Conservation (phyloP, 2,888 invertebrate species). For the Brachylomia viminalis region DNA sequence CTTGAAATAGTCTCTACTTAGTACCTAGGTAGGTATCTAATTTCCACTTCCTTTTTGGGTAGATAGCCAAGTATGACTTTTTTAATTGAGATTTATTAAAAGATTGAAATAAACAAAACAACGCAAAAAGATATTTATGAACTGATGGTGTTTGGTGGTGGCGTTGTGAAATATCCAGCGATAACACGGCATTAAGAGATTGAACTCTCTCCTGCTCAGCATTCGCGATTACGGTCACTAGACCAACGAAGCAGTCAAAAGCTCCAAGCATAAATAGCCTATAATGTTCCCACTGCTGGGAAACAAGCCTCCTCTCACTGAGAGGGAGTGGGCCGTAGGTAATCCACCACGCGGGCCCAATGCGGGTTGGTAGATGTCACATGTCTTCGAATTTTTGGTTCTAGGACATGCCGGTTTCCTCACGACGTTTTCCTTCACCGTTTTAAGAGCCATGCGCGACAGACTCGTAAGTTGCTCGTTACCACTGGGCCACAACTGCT, state of each 20-base stretch:
- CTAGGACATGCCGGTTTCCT: no score
- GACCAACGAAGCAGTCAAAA: not conserved
- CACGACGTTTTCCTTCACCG: no score
- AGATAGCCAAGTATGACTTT: not conserved
- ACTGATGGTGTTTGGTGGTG: not conserved
- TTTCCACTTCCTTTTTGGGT: not conserved
- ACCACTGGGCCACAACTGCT: no score
- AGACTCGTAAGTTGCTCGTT: no score
- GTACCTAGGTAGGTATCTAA: no score
- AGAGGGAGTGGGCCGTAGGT: no score
- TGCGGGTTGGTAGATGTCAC: no score
- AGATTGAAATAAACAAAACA: not conserved
- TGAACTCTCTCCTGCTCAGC: not conserved
- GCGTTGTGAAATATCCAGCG: not conserved
- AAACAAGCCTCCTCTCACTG: no score
- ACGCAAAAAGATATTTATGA: not conserved
- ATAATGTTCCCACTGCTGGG: no score
- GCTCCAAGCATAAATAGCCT: not conserved
- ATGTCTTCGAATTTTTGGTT: no score
- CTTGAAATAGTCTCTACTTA: not conserved
- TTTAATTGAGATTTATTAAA: not conserved
- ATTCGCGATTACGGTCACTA: not conserved
- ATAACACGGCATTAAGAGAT: not conserved
- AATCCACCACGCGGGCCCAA: no score
- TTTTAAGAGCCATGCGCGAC: no score